Base-by-base conservation (phyloP, 2,797 vertebrate genomes). In the Semaprochilodus insignis region DNA sequence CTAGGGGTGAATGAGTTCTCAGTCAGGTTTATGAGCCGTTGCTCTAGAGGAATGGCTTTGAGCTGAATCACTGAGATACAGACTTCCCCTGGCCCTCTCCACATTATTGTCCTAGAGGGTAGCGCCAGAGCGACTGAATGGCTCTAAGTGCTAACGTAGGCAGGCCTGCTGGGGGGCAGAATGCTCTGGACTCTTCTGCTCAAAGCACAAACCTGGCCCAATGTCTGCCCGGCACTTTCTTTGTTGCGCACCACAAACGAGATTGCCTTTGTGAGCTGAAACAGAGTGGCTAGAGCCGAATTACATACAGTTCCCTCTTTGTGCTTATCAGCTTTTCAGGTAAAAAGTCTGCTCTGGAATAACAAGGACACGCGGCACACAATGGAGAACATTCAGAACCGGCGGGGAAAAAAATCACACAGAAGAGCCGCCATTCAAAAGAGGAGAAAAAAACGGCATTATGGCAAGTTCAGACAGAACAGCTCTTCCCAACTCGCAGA, bases 141-240 rank as follows among this genome's bases (percentile, higher is more conserved):
- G 73, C 72, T 77, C 73, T 80, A 78, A 72, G 76, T 84, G 36
- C 78, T 80, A 72, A 80, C 78, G 60, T 54, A 82, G 57, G 72
- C 76, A 76, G 75, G 21, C 36, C 74, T 40, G 54, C 27, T 66
- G 36, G 60, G 60, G 31, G 36, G 48, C 52, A 82, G 76, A 74
- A 79, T 34, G 82, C 31, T 65, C 79, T 48, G 31, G 66, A 80
- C 59, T 81, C 72, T 81, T 83, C 57, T 44, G 67, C 67, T 72
- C 51, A 84, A 71, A 74, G 74, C 34, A 51, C 16, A 36, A 62
- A 79, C 75, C 63, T 54, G 74, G 69, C 63, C 54, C 60, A 78
- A 51, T 79, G 76, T 67, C 83, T n/a, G 40, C 63, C 62, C 13
- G 63, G 27, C 77, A 60, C 73, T 77, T 82, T 69, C 44, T 77